A percentile compares a stretch with the other conserved stretches of the same genome.
Evolutionary conservation across 2,113 vertebrate species (phyloP).

Genomic region (Felis catus): DNA sequence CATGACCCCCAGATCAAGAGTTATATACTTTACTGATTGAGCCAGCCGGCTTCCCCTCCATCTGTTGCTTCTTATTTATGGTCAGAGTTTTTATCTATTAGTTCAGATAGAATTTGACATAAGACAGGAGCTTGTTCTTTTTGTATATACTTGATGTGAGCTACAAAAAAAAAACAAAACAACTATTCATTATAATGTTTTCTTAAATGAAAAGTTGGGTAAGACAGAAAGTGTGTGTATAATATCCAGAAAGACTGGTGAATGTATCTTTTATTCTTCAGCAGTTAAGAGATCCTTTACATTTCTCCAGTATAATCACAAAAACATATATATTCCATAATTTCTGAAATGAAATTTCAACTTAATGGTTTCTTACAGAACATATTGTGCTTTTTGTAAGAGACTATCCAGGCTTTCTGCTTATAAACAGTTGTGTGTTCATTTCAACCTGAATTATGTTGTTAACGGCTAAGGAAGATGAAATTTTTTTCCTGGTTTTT

Average conservation of each 20-base stretch:
- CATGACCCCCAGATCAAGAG: neutral
- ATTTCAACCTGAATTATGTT: neutral
- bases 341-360: neutral
- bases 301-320: neutral
- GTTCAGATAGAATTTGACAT: neutral
- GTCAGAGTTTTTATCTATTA: neutral
- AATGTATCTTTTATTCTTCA: neutral
- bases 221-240: neutral
- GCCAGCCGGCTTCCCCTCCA: neutral
- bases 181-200: neutral
- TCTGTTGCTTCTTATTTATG: neutral
- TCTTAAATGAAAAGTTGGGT: neutral
- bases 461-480: neutral
- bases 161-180: neutral
- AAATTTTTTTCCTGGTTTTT: neutral
- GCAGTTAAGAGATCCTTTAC: neutral
- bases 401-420: neutral
- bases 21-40: neutral
- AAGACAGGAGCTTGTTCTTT: neutral
- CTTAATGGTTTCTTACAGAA: neutral
- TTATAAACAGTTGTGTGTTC: neutral
- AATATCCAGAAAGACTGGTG: neutral
- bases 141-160: neutral
- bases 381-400: neutral
- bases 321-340: neutral